Evolutionary conservation across 2,888 invertebrate species (phyloP).

Genomic region (Limnephilus auricula): DNA sequence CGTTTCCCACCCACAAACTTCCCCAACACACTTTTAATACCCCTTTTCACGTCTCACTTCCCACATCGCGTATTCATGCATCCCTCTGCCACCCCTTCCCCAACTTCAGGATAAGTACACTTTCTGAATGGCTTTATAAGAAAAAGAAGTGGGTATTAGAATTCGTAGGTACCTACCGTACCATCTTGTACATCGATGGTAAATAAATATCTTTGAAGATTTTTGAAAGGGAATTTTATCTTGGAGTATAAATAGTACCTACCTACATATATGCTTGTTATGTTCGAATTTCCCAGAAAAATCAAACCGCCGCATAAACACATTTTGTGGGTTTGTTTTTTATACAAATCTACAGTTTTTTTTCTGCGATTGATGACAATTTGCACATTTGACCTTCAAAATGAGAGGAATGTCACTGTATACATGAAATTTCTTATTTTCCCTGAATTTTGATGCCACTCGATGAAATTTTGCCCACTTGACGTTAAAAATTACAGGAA

Average conservation of each 20-base stretch:
- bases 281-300: background rate
- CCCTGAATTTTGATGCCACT: too few relatives aligned
- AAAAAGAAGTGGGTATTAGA: background rate
- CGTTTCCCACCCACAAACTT: background rate
- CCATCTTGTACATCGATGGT: background rate
- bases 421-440: too few relatives aligned
- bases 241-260: background rate
- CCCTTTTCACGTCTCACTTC: conserved; percentile 37
- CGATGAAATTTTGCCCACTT: too few relatives aligned
- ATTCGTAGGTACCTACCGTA: background rate
- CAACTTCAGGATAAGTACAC: background rate
- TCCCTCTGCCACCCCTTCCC: background rate
- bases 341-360: too few relatives aligned
- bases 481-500: too few relatives aligned
- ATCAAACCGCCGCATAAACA: too few relatives aligned
- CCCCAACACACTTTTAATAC: conserved; percentile 39
- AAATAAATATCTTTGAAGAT: background rate
- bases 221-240: too few relatives aligned
- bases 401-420: too few relatives aligned
- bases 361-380: too few relatives aligned
- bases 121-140: conserved; percentile 2
- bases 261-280: background rate
- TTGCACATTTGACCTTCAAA: too few relatives aligned
- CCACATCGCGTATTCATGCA: conserved; percentile 35
- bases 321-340: too few relatives aligned